These are phyloP conservation scores for Timandra comae DNA, from an alignment of 2,888 invertebrate genomes.

Conservation along the genomic window DNA sequence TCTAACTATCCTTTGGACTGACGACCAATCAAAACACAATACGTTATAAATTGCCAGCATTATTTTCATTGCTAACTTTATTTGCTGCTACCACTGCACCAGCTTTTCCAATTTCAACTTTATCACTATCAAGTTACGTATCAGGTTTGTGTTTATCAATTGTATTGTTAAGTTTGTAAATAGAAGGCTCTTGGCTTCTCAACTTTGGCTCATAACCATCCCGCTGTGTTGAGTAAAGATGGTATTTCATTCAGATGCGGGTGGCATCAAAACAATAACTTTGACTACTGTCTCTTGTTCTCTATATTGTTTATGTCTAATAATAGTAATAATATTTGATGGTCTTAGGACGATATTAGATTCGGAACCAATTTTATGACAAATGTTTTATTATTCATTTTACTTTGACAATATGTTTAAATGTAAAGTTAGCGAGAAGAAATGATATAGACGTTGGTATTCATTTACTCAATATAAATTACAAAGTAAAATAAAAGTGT, in stretches of 20 bases:
- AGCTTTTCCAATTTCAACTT: conserved; percentile 5
- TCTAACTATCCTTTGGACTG: conserved; percentile 62
- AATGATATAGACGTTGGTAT: too few relatives aligned
- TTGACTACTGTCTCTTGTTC: neutral
- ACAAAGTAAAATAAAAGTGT: too few relatives aligned
- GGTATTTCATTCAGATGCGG: conserved; percentile 21
- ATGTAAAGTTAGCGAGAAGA: too few relatives aligned
- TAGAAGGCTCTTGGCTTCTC: conserved; percentile 23
- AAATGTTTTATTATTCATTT: too few relatives aligned
- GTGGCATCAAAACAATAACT: conserved; percentile 16
- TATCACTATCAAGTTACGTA: conserved; percentile 4
- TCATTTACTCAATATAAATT: too few relatives aligned
- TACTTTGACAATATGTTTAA: too few relatives aligned
- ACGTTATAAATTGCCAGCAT: conserved; percentile 63
- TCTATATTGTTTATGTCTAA: neutral
- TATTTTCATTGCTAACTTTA: conserved; percentile 16
- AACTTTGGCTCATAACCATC: conserved; percentile 26
- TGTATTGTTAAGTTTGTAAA: conserved; percentile 8
- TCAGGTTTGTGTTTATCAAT: neutral
- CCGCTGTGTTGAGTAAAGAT: conserved; percentile 27
- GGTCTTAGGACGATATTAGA: too few relatives aligned
- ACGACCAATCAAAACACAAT: conserved; percentile 71
- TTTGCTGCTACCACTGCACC: neutral
- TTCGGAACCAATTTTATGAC: too few relatives aligned
- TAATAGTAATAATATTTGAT: too few relatives aligned